Conservation (phyloP, 2,888 invertebrate genomes). For the Noctua janthe region DNA sequence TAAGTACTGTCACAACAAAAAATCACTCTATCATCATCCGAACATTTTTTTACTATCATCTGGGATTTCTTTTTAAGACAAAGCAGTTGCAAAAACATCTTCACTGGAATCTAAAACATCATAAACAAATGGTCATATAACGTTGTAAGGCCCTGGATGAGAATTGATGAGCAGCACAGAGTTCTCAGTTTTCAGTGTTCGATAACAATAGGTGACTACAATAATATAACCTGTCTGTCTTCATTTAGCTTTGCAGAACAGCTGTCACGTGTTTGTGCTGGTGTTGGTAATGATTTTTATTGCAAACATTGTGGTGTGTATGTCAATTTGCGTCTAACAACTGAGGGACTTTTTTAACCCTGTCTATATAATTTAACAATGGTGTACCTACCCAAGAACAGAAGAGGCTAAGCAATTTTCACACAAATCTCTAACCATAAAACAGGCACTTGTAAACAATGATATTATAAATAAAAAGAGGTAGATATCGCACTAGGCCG, state of each 20-base stretch:
- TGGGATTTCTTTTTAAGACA: background rate
- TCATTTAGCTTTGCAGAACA: slow-evolving; percentile 2
- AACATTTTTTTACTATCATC: background rate
- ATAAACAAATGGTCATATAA: background rate
- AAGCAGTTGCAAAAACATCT: background rate
- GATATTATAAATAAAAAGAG: too few relatives aligned
- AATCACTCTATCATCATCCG: background rate
- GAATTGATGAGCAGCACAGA: slow-evolving; percentile 10
- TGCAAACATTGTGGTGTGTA: background rate
- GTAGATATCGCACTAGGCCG: too few relatives aligned
- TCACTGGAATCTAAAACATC: background rate
- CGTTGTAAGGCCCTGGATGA: background rate
- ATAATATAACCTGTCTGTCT: slow-evolving; percentile 14
- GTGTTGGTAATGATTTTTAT: background rate
- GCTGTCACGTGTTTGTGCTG: background rate
- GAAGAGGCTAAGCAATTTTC: background rate
- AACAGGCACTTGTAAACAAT: background rate
- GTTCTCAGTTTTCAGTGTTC: background rate
- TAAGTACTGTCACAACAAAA: background rate
- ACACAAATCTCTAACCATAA: background rate
- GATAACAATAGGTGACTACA: background rate
- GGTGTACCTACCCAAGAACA: background rate
- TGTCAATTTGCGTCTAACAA: background rate
- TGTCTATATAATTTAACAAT: background rate
- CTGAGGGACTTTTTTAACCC: background rate